A percentile compares a stretch with the other conserved stretches of the same genome.
Evolutionary conservation across 2,888 invertebrate genomes (phyloP).

Genomic region (Mystacides longicornis): DNA sequence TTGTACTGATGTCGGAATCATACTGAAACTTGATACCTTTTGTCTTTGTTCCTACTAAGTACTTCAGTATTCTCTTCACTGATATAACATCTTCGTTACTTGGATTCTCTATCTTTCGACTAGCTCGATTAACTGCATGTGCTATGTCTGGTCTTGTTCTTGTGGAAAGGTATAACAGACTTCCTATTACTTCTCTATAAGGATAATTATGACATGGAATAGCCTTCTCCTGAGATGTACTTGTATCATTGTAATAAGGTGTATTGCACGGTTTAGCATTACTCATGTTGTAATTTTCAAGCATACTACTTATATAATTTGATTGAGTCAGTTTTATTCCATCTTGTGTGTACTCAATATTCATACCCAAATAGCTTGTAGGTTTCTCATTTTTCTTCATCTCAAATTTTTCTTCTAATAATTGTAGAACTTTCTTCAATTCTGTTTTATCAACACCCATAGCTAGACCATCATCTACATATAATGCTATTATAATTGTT

Average conservation of each 20-base stretch:
- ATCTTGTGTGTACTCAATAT: background rate
- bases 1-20: background rate
- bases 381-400: background rate
- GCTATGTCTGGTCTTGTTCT: constrained; percentile 1
- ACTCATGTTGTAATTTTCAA: background rate
- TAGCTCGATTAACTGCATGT: background rate
- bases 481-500: background rate
- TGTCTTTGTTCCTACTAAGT: background rate
- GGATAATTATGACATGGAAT: background rate
- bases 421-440: constrained; percentile 10
- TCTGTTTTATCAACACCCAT: background rate
- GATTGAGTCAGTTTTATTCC: background rate
- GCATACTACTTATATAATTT: background rate
- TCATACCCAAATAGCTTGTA: background rate
- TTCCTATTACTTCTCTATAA: background rate
- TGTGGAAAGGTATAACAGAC: background rate
- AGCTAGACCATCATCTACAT: background rate
- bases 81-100: background rate
- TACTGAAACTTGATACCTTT: background rate
- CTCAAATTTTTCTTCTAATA: background rate
- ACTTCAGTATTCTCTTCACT: background rate
- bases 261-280: background rate
- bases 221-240: background rate
- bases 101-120: background rate
- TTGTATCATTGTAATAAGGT: background rate